Conservation (phyloP, 2,113 vertebrate genomes). For the Suncus etruscus region DNA sequence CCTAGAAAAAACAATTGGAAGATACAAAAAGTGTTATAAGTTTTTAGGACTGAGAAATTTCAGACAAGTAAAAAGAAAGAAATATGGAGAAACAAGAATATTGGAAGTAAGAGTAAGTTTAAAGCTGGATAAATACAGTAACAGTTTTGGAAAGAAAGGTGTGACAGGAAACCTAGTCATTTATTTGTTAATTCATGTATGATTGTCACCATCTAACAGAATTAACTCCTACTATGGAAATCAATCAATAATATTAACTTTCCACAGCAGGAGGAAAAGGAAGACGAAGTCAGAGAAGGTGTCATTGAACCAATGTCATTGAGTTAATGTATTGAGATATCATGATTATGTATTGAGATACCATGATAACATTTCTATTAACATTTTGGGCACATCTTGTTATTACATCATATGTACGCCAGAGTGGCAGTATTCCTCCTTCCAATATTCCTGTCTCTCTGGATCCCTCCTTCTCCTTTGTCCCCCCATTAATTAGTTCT, state of each 20-base stretch:
- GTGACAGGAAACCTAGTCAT: neutral
- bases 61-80: neutral
- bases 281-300: neutral
- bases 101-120: constrained; percentile 33
- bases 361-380: too few species aligned
- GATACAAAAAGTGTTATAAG: neutral
- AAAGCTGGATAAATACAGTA: neutral
- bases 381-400: too few species aligned
- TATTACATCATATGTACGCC: too few species aligned
- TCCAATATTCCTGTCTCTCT: too few species aligned
- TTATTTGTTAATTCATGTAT: neutral
- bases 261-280: neutral
- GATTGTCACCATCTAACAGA: neutral
- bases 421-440: too few species aligned
- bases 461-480: too few species aligned
- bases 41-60: constrained; percentile 24
- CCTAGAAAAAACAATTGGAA: constrained; percentile 6
- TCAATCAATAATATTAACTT: constrained; percentile 28
- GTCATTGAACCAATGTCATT: neutral
- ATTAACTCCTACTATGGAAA: constrained; percentile 29
- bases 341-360: too few species aligned
- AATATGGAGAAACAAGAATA: neutral
- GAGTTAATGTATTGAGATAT: neutral
- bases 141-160: neutral
- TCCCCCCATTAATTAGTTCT: too few species aligned